Evolutionary conservation across 2,797 vertebrate genomes (phyloP).

Genomic region (Sparidentex hasta): DNA sequence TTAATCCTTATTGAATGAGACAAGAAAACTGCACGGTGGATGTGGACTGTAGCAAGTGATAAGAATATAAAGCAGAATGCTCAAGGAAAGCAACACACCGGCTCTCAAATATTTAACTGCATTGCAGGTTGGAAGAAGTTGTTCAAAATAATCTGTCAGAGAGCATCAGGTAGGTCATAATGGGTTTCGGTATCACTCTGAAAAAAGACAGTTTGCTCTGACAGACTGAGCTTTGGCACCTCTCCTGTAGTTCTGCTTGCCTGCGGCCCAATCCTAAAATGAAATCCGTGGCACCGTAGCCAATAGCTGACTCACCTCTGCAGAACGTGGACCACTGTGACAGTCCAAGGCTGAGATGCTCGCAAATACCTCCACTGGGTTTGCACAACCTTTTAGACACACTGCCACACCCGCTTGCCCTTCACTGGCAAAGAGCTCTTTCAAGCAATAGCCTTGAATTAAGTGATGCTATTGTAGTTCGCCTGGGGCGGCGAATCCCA

Average conservation of each 20-base stretch:
- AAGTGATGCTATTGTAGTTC: constrained; percentile 55
- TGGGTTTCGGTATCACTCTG: constrained; percentile 3
- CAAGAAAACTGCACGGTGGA: constrained; percentile 1
- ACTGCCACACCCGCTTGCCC: constrained; percentile 57
- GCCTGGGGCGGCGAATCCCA: constrained; percentile 64
- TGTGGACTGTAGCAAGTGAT: constrained; percentile 5
- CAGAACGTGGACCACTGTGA: constrained; percentile 46
- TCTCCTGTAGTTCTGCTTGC: constrained; percentile 23
- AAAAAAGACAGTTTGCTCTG: constrained; percentile 20
- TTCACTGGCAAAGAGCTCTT: constrained; percentile 50
- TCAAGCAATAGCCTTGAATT: constrained; percentile 51
- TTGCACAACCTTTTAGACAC: constrained; percentile 47
- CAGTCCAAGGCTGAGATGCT: constrained; percentile 51
- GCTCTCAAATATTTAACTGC: constrained; percentile 36
- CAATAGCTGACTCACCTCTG: constrained; percentile 71
- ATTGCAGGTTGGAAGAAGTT: constrained; percentile 15
- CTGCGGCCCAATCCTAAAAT: constrained; percentile 16
- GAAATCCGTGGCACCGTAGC: constrained; percentile 31
- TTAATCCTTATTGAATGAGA: constrained; percentile 2
- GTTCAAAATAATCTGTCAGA: constrained; percentile 21
- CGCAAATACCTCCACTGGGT: constrained; percentile 40
- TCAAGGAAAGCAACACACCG: constrained; percentile 15
- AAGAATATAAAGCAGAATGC: constrained; percentile 1
- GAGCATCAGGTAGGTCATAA: constrained; percentile 23
- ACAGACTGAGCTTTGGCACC: constrained; percentile 8